Conservation (phyloP, 2,113 vertebrate genomes). For the Saimiri boliviensis region DNA sequence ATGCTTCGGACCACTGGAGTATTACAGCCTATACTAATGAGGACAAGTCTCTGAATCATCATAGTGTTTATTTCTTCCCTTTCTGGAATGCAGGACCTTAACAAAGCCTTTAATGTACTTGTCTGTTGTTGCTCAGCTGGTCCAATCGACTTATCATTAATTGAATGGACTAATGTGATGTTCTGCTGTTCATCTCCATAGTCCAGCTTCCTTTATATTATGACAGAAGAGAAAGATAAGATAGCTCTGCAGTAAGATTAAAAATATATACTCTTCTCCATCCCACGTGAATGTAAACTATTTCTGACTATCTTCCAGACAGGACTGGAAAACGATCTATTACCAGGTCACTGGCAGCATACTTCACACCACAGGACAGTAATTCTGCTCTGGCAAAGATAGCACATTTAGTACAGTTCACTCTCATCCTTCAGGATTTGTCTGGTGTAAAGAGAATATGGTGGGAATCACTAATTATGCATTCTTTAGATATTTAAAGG, state of each 20-base stretch:
- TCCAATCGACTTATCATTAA: background rate
- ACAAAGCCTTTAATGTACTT: background rate
- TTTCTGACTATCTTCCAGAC: background rate
- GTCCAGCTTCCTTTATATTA: background rate
- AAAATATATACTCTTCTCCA: background rate
- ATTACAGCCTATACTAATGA: background rate
- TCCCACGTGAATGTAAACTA: background rate
- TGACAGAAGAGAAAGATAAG: background rate
- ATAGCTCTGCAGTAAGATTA: background rate
- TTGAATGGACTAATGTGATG: background rate
- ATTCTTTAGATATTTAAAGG: background rate
- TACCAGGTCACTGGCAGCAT: background rate
- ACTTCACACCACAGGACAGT: background rate
- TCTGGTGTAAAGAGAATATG: background rate
- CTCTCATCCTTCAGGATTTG: background rate
- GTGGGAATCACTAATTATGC: background rate
- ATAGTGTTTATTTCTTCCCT: background rate
- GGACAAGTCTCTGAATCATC: background rate
- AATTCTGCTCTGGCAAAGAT: background rate
- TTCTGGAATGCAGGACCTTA: background rate
- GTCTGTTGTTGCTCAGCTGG: background rate
- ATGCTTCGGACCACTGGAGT: background rate
- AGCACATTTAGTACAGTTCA: background rate
- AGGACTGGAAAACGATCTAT: background rate
- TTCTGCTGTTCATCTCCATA: background rate